Base-by-base conservation (phyloP, 2,888 invertebrate genomes). In the Calliphora vomitoria region DNA sequence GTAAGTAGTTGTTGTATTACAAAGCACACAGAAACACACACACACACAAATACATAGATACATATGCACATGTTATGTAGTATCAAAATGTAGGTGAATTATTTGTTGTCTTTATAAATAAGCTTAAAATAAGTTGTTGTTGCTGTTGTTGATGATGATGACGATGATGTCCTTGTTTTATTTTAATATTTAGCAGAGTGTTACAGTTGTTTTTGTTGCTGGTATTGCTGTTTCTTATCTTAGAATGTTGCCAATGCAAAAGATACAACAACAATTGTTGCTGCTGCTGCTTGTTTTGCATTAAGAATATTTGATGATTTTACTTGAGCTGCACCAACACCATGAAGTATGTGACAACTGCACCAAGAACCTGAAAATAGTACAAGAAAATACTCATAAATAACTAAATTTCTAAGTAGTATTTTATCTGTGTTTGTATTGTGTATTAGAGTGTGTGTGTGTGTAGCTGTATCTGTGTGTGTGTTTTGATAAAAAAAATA, bases 291-390 rank as follows among this genome's bases (percentile, higher is more conserved):
- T 31, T 78, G 18, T 41, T 18, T 66, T 58, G 55, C 35, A 81
- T 82, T 58, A 62, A 64, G 44, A 64, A 69, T 80, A 58, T 76
- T 85, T 74, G 78, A 53, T 84, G 60, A 82, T 80, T 93, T 94
- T 95, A 97, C 93, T 97, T 97, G 92, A 98, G 95, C 93, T 97
- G 97, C 75, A 98, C 97, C 95, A 98, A 94, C 94, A 97, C 97
- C 97, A 98, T 97, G 95, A 98, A 98, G 94, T 98, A 97, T 41
- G 97, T 98, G 0, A 98, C 97, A 5, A 97, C 97, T 55, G 97
- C 97, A 88, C 97, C 97, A 53, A 98, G 95, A 13, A 98, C 97
- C 97, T 97, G 87, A 64, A 90, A 88, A 78, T 80, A 71, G 25
- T 11, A 53, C 13, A 68, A 55, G 10, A 75, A 71, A 58, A 35